Conservation (phyloP, 2,113 vertebrate genomes). For the Saiga tatarica region DNA sequence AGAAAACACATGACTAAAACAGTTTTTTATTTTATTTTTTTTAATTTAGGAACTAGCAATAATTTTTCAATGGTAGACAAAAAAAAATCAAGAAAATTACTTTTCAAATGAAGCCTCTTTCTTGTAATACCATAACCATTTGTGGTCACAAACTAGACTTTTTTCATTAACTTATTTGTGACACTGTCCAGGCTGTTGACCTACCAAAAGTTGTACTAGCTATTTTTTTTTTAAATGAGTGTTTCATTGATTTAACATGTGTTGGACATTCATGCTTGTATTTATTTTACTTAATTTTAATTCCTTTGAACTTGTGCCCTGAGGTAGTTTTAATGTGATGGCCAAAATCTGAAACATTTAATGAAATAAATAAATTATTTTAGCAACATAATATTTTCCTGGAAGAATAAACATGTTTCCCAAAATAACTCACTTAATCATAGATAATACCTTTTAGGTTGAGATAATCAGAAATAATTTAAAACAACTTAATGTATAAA, state of each 20-base stretch:
- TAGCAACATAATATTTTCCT: conserved; percentile 25
- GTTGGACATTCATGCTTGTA: conserved; percentile 25
- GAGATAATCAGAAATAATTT: not conserved
- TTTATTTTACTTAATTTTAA: conserved; percentile 63
- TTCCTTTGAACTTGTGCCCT: conserved; percentile 46
- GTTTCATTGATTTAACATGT: conserved; percentile 47
- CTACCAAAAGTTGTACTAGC: not conserved
- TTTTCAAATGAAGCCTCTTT: not conserved
- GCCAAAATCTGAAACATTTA: conserved; percentile 37
- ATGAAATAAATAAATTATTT: conserved; percentile 37
- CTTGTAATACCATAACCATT: not conserved
- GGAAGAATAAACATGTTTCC: not conserved
- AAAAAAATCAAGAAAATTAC: not conserved
- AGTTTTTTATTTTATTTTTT: not conserved
- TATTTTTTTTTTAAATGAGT: not conserved
- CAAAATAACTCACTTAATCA: conserved; percentile 22
- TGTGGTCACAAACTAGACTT: not conserved
- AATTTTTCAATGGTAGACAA: not conserved
- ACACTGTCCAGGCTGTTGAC: not conserved
- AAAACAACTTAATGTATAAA: not conserved
- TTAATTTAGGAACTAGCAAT: not conserved
- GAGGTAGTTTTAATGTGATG: conserved; percentile 40
- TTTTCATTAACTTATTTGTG: conserved; percentile 17
- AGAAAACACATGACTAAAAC: not conserved
- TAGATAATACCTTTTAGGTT: not conserved